A percentile compares a stretch with the other conserved stretches of the same genome.
Conservation (phyloP, 2,888 invertebrate genomes). For the Cetonia aurata region DNA sequence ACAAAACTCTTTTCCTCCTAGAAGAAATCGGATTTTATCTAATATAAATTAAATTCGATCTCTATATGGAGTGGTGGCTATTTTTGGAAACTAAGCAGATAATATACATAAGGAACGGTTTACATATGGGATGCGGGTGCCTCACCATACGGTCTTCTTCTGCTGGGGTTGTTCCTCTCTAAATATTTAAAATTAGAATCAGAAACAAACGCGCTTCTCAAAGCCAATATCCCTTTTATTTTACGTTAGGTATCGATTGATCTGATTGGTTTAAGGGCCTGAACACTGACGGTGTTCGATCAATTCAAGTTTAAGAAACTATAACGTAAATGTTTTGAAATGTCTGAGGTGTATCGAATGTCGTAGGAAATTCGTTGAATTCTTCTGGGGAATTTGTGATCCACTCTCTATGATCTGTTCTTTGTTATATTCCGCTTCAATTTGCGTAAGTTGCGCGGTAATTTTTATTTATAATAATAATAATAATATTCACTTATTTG, state of each 20-base stretch:
- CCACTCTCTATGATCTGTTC: background rate
- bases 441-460: no score
- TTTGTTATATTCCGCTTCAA: background rate
- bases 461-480: no score
- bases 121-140: conserved; percentile 36
- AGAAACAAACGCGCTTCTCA: conserved; percentile 42
- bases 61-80: conserved; percentile 31
- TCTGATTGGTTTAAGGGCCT: conserved; percentile 32
- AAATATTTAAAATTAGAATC: conserved; percentile 43
- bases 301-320: conserved; percentile 41
- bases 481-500: no score
- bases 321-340: conserved; percentile 40
- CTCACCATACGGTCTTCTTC: conserved; percentile 41
- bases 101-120: conserved; percentile 29
- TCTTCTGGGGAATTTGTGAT: conserved; percentile 7
- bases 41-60: conserved; percentile 40
- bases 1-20: conserved; percentile 21
- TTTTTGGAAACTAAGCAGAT: conserved; percentile 29
- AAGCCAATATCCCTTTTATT: conserved; percentile 41
- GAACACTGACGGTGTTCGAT: conserved; percentile 23
- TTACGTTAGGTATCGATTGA: conserved; percentile 39
- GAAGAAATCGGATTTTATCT: conserved; percentile 37
- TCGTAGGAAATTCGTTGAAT: conserved; percentile 33
- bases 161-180: conserved; percentile 41
- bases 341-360: conserved; percentile 31